phyloP scores from a whole-genome alignment of 2,888 invertebrate genomes.

The Pterostichus niger region DNA sequence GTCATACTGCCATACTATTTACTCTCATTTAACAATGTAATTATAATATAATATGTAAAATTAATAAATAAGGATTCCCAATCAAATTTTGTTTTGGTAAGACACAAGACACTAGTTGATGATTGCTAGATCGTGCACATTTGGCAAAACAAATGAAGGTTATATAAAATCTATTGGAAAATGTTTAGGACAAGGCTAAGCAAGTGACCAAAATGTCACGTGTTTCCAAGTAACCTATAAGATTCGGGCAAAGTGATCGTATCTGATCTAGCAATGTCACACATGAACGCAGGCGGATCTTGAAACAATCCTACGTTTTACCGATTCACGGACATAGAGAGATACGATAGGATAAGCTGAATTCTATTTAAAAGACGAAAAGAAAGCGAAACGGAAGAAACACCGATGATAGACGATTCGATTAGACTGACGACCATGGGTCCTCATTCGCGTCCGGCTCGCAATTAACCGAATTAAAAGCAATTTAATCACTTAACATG shows the following conservation, averaged over 20 bases:
- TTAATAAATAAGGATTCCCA: no score
- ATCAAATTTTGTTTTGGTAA: no score
- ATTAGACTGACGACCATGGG: neutral
- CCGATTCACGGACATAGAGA: slow-evolving; percentile 27
- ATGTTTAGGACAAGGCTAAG: slow-evolving; percentile 4
- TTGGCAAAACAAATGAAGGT: neutral
- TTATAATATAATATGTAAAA: no score
- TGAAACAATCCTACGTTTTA: slow-evolving; percentile 49
- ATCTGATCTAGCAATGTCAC: slow-evolving; percentile 46
- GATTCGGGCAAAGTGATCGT: slow-evolving; percentile 34
- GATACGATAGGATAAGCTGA: slow-evolving; percentile 33
- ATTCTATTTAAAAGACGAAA: slow-evolving; percentile 46
- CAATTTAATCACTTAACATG: slow-evolving; percentile 48
- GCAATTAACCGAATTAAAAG: slow-evolving; percentile 57
- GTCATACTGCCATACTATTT: no score
- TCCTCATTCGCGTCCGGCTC: neutral
- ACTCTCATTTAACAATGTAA: no score
- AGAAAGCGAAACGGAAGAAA: slow-evolving; percentile 45
- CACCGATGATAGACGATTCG: slow-evolving; percentile 48
- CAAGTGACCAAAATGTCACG: neutral
- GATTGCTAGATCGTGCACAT: neutral
- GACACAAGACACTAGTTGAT: no score
- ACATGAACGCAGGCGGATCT: slow-evolving; percentile 41
- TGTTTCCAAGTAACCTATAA: neutral
- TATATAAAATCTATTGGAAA: slow-evolving; percentile 13